Evolutionary conservation across 2,888 invertebrate species (phyloP), one percentile per base, ranked within the genome.

Genomic region (Schrankia costaestrigalis): DNA sequence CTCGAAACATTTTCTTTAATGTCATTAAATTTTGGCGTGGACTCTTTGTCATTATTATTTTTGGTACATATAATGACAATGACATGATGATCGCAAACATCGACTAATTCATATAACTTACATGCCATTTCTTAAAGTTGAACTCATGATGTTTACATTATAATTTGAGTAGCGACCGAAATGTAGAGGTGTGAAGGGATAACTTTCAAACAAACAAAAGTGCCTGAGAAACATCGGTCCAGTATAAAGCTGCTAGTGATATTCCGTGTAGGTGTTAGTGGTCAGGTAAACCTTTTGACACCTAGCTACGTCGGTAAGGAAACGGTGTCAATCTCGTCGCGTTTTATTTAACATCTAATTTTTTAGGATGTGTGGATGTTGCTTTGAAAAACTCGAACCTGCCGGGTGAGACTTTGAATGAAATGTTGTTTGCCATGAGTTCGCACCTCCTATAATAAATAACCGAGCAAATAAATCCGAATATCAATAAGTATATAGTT

Each of bases 231-330:
- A 83, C 68, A 79, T 63, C 64, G 64, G 69, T 50, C 54, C 61
- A 63, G 55, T 63, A 66, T 63, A 65, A 60, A 24, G 12, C n/a
- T n/a, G n/a, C n/a, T n/a, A n/a, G n/a, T n/a, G 60, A 56, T 58
- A 58, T 55, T 49, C 56, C 48, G 81, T 67, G 84, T 84, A 77
- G 84, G 83, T 75, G 84, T 76, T 60, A 63, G 59, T 56, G 73
- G 74, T 70, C 86, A 85, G 86, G 86, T 86, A 87, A 84, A 78
- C 77, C 86, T 87, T 87, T 87, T 86, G 85, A 85, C 86, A 87
- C 87, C 86, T 86, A 81, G 68, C 74, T 62, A 63, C 58, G 64
- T 60, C 70, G 62, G 59, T 59, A 64, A 63, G 57, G 60, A 57
- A 66, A 64, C 63, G 68, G 84, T 76, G 86, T 84, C 78, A 82